Percentiles rank a stretch among this genome's conserved stretches.
These are phyloP conservation scores for Siniperca chuatsi DNA, from an alignment of 2,113 vertebrate species.

Conservation along the genomic window DNA sequence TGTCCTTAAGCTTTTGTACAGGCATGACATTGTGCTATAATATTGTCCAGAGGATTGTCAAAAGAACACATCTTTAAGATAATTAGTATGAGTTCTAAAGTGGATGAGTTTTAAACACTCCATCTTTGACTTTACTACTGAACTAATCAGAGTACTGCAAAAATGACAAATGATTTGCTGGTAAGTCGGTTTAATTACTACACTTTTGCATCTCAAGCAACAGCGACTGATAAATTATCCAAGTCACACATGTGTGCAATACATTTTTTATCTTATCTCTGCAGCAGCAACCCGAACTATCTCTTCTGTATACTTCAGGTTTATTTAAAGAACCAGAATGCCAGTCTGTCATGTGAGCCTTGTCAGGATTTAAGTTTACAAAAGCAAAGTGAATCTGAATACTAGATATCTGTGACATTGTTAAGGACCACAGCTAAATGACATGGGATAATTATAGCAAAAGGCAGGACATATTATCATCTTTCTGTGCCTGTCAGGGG, in stretches of 20 bases:
- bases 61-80: conserved; percentile 6
- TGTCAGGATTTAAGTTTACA: conserved; percentile 17
- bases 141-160: conserved; percentile 41
- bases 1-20: neutral
- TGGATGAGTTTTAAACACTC: neutral
- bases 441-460: conserved; percentile 54
- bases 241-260: conserved; percentile 26
- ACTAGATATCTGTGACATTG: conserved; percentile 22
- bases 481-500: conserved; percentile 58
- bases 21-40: neutral
- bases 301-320: neutral
- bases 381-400: conserved; percentile 19
- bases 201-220: conserved; percentile 45
- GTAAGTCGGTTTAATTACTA: conserved; percentile 43
- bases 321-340: conserved; percentile 8
- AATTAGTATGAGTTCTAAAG: neutral
- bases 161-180: conserved; percentile 43
- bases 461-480: conserved; percentile 50
- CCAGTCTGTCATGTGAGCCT: neutral
- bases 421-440: conserved; percentile 39
- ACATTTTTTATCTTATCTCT: conserved; percentile 32
- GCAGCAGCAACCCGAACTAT: conserved; percentile 7
- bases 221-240: conserved; percentile 20
- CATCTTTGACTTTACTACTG: conserved; percentile 13
- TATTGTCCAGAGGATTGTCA: neutral